phyloP scores from a whole-genome alignment of 1,140 invertebrate species.

The Leptopilina clavipes region DNA sequence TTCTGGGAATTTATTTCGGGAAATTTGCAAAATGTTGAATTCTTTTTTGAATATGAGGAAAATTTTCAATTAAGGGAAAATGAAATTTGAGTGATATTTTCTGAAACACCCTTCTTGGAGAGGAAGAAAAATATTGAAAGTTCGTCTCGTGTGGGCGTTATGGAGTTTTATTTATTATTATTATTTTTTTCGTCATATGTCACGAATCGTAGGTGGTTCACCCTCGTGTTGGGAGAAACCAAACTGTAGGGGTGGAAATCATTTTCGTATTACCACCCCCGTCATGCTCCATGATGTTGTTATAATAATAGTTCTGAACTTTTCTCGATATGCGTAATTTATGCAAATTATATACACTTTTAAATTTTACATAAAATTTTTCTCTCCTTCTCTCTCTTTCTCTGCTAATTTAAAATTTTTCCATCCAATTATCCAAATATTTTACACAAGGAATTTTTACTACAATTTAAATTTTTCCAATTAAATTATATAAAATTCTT shows the following conservation, averaged over 20 bases:
- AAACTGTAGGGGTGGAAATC: conserved; percentile 45
- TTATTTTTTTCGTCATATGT: conserved; percentile 37
- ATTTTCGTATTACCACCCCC: conserved; percentile 25
- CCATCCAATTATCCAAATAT: no score
- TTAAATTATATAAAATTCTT: no score
- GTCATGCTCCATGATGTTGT: neutral
- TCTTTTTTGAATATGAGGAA: no score
- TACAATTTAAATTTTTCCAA: no score
- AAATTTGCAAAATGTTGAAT: no score
- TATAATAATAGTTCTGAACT: neutral
- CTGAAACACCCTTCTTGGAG: neutral
- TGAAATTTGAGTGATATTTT: neutral
- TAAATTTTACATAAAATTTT: conserved; percentile 47
- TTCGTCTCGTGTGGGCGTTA: neutral
- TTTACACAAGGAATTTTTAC: no score
- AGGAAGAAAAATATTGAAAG: neutral
- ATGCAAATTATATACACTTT: neutral
- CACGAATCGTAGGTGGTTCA: conserved; percentile 54
- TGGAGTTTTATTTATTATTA: no score
- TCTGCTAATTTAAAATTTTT: no score
- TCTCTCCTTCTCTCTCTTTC: neutral
- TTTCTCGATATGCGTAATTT: neutral
- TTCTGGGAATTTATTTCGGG: no score
- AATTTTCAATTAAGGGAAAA: neutral
- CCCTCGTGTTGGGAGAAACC: conserved; percentile 50